A percentile compares a stretch with the other conserved stretches of the same genome.
phyloP scores from a whole-genome alignment of 1,140 invertebrate genomes.

The Sycophaga agraensis region DNA sequence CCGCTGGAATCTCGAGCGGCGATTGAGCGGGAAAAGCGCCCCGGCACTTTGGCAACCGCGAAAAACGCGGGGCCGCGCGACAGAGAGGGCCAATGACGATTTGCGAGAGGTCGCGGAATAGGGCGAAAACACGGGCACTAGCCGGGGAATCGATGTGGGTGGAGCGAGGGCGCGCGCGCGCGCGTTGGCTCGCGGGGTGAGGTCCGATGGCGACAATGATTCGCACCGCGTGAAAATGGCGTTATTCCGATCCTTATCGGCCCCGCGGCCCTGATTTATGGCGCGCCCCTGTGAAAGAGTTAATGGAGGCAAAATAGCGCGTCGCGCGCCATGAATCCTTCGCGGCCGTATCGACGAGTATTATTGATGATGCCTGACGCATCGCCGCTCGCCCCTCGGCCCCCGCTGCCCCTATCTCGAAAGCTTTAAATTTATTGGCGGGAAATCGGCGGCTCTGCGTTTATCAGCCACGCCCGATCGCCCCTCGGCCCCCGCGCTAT shows the following conservation, averaged over 20 bases:
- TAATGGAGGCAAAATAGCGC: slow-evolving; percentile 29
- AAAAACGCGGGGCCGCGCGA: neutral
- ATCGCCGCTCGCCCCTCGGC: neutral
- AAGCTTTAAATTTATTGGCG: slow-evolving; percentile 22
- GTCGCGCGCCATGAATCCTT: slow-evolving; percentile 10
- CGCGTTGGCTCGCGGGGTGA: neutral
- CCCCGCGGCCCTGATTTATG: slow-evolving; percentile 10
- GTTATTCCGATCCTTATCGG: slow-evolving; percentile 25
- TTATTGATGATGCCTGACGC: slow-evolving; percentile 25
- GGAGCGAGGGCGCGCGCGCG: neutral
- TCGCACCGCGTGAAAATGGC: slow-evolving; percentile 25
- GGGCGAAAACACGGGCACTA: neutral
- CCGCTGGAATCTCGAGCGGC: no score
- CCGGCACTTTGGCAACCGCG: neutral
- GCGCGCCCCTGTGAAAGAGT: slow-evolving; percentile 15
- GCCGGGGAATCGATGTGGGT: neutral
- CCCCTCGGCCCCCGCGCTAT: neutral
- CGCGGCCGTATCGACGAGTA: slow-evolving; percentile 9
- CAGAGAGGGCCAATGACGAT: neutral
- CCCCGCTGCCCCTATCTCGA: neutral
- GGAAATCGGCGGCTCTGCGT: slow-evolving; percentile 10
- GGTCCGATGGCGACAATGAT: slow-evolving; percentile 14
- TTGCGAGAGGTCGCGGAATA: neutral
- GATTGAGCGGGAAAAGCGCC: neutral
- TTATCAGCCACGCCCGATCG: neutral